These are phyloP conservation scores for Deroptyus accipitrinus DNA, from an alignment of 2,113 vertebrate genomes.

Conservation along the genomic window DNA sequence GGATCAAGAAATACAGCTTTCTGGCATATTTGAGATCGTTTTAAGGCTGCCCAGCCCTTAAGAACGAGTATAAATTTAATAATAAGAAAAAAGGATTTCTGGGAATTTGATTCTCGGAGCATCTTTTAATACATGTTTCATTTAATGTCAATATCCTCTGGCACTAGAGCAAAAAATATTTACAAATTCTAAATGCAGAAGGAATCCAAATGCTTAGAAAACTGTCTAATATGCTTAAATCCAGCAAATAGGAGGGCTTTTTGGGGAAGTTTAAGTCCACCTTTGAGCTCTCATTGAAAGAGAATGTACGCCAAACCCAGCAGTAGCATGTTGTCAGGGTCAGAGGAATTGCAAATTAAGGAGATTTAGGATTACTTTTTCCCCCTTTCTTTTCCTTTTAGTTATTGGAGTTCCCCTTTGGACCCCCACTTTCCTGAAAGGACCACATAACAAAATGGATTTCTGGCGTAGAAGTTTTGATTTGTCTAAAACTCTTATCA, in stretches of 20 bases:
- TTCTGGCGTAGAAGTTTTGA: conserved; percentile 71
- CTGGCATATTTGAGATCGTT: conserved; percentile 45
- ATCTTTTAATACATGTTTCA: conserved; percentile 47
- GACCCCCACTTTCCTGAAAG: neutral
- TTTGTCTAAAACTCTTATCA: conserved; percentile 81
- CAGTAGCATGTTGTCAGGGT: neutral
- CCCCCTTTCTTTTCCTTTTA: neutral
- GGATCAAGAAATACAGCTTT: conserved; percentile 67
- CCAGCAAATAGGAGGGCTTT: neutral
- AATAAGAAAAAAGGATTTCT: conserved; percentile 68
- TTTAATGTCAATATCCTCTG: conserved; percentile 44
- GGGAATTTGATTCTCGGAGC: conserved; percentile 64
- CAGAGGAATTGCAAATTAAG: conserved; percentile 36
- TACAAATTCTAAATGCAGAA: conserved; percentile 56
- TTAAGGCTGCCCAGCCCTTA: conserved; percentile 68
- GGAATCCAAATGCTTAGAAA: conserved; percentile 42
- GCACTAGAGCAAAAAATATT: conserved; percentile 54
- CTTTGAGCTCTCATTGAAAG: conserved; percentile 15
- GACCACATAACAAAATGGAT: conserved; percentile 48
- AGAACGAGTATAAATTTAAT: conserved; percentile 69
- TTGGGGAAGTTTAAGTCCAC: conserved; percentile 41
- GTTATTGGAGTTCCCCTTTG: neutral
- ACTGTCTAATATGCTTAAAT: conserved; percentile 58
- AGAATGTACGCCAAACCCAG: neutral
- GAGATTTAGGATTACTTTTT: neutral